These are phyloP conservation scores for Nettapus auritus DNA, from an alignment of 2,113 vertebrate species.

Conservation along the genomic window DNA sequence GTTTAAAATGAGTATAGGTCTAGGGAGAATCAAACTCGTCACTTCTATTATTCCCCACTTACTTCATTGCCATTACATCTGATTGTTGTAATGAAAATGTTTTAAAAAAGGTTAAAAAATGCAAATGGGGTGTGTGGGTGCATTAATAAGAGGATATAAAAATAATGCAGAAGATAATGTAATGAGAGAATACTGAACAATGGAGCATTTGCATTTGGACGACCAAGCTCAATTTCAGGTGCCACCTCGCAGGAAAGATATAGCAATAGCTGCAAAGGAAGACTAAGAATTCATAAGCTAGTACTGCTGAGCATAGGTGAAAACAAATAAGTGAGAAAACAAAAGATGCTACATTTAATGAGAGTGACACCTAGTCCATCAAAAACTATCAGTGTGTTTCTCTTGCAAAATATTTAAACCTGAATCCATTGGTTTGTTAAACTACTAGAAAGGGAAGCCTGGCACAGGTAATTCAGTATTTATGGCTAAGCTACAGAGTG, in stretches of 20 bases:
- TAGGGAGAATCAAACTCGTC: constrained; percentile 25
- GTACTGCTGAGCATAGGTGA: not conserved
- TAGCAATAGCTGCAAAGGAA: constrained; percentile 1
- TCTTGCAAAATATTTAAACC: not conserved
- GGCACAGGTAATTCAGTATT: not conserved
- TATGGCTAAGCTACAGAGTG: not conserved
- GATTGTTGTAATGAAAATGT: constrained; percentile 48
- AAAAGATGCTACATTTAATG: not conserved
- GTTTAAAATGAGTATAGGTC: not conserved
- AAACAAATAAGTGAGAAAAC: not conserved
- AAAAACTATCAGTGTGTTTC: not conserved
- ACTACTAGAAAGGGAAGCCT: not conserved
- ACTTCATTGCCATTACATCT: constrained; percentile 48
- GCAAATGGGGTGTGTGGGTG: constrained; percentile 74
- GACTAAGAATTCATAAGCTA: not conserved
- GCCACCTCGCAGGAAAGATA: constrained; percentile 22
- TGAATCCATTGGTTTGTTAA: not conserved
- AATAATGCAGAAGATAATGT: constrained; percentile 71
- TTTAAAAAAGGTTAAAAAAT: constrained; percentile 71
- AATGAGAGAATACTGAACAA: constrained; percentile 68
- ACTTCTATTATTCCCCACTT: constrained; percentile 44
- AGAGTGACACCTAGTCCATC: not conserved
- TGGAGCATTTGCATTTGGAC: constrained; percentile 56
- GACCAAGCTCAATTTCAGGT: not conserved
- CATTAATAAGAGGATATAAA: constrained; percentile 75